phyloP scores from a whole-genome alignment of 1,140 invertebrate species.

The Drosophila carrolli region DNA sequence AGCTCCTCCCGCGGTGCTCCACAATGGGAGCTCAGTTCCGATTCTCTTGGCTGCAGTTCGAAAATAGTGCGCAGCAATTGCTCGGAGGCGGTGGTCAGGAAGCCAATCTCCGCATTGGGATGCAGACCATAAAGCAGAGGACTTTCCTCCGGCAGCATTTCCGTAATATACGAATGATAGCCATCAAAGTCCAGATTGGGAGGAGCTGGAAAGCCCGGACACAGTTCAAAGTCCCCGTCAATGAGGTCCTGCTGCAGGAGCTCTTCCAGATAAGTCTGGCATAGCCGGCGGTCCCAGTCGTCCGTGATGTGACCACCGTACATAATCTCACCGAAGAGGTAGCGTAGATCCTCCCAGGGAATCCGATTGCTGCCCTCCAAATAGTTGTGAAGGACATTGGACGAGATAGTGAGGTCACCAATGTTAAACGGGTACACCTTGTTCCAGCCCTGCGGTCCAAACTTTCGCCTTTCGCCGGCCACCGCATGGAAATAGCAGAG shows the following conservation, averaged over 20 bases:
- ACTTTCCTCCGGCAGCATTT: constrained; percentile 94
- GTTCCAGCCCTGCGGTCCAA: constrained; percentile 98
- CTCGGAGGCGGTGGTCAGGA: constrained; percentile 94
- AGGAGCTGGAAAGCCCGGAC: constrained; percentile 93
- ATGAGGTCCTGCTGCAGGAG: constrained; percentile 94
- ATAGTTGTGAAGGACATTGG: constrained; percentile 96
- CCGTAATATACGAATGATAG: constrained; percentile 96
- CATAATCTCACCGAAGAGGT: constrained; percentile 98
- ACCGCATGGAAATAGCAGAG: constrained; percentile 99
- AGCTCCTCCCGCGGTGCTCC: constrained; percentile 93
- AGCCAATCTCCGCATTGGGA: constrained; percentile 98
- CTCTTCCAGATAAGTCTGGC: constrained; percentile 94
- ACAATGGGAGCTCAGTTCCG: constrained; percentile 90
- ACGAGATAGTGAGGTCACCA: constrained; percentile 96
- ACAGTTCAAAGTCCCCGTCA: constrained; percentile 93
- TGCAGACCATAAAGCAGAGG: constrained; percentile 96
- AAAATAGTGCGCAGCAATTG: constrained; percentile 95
- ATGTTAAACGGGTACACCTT: constrained; percentile 92
- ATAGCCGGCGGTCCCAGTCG: constrained; percentile 96
- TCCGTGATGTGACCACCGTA: constrained; percentile 99
- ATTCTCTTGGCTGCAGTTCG: constrained; percentile 95
- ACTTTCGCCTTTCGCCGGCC: constrained; percentile 95
- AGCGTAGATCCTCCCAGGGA: constrained; percentile 97
- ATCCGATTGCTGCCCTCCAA: constrained; percentile 94
- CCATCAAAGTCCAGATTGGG: constrained; percentile 94